Conservation (phyloP, 2,797 vertebrate genomes). For the Enteromius unitaeniatus region DNA sequence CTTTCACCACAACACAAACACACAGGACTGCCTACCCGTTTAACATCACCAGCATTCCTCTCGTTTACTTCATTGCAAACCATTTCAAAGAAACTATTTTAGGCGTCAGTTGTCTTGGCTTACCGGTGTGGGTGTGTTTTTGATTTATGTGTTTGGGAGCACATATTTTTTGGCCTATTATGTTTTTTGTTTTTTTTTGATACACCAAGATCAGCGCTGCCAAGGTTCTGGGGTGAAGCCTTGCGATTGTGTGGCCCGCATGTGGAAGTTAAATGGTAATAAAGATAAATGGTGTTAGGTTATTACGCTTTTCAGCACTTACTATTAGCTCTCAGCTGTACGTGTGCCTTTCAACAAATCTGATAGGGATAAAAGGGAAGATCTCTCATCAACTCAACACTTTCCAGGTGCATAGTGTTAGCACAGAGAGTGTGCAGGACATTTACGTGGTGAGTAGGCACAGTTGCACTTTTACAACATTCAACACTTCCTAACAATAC, state of each 20-base stretch:
- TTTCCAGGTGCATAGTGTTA: constrained; percentile 37
- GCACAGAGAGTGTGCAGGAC: constrained; percentile 4
- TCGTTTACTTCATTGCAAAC: constrained; percentile 37
- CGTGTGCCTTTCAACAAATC: constrained; percentile 31
- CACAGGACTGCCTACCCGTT: constrained; percentile 21
- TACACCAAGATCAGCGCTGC: constrained; percentile 31
- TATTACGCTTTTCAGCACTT: constrained; percentile 7
- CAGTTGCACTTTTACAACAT: constrained; percentile 7
- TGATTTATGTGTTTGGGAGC: constrained; percentile 21
- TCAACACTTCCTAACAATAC: background rate
- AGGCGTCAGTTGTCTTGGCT: constrained; percentile 46
- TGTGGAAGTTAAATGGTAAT: constrained; percentile 52
- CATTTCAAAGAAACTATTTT: constrained; percentile 49
- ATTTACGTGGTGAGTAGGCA: background rate
- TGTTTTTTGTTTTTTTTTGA: constrained; percentile 28
- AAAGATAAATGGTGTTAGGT: constrained; percentile 23
- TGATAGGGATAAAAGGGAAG: constrained; percentile 43
- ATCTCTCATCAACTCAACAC: constrained; percentile 34
- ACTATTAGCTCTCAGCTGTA: constrained; percentile 15
- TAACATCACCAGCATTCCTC: constrained; percentile 52
- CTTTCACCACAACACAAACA: constrained; percentile 27
- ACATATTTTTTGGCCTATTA: constrained; percentile 34
- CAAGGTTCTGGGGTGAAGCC: constrained; percentile 42
- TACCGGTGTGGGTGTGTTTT: constrained; percentile 35
- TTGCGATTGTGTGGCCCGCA: constrained; percentile 14